A percentile compares a stretch with the other conserved stretches of the same genome.
phyloP scores from a whole-genome alignment of 2,797 vertebrate species.

The Enoplosus armatus region DNA sequence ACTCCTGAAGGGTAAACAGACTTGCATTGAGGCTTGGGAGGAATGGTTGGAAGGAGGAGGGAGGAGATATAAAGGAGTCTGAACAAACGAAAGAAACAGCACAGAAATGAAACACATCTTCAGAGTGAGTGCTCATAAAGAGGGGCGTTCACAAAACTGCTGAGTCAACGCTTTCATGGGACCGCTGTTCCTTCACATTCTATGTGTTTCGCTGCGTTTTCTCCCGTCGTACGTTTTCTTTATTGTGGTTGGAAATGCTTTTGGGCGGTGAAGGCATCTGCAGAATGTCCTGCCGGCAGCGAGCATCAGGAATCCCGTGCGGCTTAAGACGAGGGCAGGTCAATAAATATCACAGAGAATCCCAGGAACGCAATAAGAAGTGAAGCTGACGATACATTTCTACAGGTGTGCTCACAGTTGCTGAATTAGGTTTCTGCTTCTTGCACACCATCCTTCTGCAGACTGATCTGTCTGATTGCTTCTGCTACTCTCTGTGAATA shows the following conservation, averaged over 20 bases:
- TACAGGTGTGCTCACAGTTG: neutral
- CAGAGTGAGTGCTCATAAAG: constrained; percentile 38
- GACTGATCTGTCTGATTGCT: no score
- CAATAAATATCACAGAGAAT: constrained; percentile 10
- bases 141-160: constrained; percentile 44
- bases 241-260: constrained; percentile 18
- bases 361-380: constrained; percentile 14
- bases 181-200: constrained; percentile 1
- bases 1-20: constrained; percentile 59
- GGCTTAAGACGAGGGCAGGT: constrained; percentile 9
- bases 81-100: constrained; percentile 57
- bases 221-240: neutral
- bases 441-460: neutral
- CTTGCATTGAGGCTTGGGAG: constrained; percentile 49
- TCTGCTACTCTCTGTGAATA: neutral
- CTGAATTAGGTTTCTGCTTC: neutral
- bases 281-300: constrained; percentile 41
- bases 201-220: constrained; percentile 3
- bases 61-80: constrained; percentile 35
- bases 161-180: constrained; percentile 39
- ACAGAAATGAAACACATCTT: constrained; percentile 7
- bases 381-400: neutral
- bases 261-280: constrained; percentile 33
- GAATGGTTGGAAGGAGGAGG: constrained; percentile 24
- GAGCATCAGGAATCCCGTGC: constrained; percentile 10